These are phyloP conservation scores for Linurgus olivaceus DNA, from an alignment of 2,797 vertebrate species.

Conservation along the genomic window DNA sequence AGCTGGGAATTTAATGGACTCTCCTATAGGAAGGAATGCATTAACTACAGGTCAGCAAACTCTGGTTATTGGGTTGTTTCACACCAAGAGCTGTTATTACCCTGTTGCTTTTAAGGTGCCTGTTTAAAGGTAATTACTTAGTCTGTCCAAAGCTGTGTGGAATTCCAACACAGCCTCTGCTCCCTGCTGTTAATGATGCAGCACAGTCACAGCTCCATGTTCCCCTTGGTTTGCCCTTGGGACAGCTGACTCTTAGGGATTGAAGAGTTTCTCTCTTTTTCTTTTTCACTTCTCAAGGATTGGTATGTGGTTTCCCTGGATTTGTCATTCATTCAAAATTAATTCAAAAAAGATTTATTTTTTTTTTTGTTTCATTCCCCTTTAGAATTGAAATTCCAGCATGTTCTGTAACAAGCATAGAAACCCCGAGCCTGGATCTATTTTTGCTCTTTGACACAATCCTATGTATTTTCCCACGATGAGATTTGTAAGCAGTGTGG, in stretches of 20 bases:
- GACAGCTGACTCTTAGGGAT: neutral
- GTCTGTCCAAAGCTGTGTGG: neutral
- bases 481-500: slow-evolving; percentile 30
- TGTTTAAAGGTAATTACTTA: slow-evolving; percentile 21
- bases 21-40: slow-evolving; percentile 34
- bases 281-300: neutral
- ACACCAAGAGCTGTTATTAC: slow-evolving; percentile 8
- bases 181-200: neutral
- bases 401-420: neutral
- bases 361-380: neutral
- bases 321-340: neutral
- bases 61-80: slow-evolving; percentile 26
- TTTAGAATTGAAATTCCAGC: slow-evolving; percentile 29
- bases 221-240: slow-evolving; percentile 5
- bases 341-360: neutral
- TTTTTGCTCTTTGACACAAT: slow-evolving; percentile 38
- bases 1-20: neutral
- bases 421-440: slow-evolving; percentile 3
- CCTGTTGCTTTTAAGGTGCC: slow-evolving; percentile 26
- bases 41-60: slow-evolving; percentile 53
- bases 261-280: neutral
- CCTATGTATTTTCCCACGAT: slow-evolving; percentile 9
- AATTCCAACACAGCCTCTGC: neutral
- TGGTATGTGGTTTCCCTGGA: neutral
- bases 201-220: neutral